These are phyloP conservation scores for Amblyornis subalaris DNA, from an alignment of 2,113 vertebrate genomes.

Conservation along the genomic window DNA sequence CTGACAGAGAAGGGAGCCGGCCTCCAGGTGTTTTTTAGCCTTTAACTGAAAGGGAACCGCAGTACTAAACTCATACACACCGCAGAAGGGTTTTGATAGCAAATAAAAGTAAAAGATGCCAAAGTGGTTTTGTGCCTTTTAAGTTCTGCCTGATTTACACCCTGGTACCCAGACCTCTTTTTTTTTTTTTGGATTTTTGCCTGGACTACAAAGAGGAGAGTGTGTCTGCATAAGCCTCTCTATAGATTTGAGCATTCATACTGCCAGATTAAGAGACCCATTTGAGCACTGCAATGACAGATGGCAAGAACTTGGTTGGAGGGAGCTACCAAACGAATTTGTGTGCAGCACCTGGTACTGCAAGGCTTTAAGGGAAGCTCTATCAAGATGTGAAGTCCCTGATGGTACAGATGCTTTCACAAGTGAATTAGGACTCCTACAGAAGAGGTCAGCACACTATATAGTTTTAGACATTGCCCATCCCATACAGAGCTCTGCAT, in stretches of 20 bases:
- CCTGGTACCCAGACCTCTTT: background rate
- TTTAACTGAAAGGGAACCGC: background rate
- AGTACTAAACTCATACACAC: background rate
- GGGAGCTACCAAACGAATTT: constrained; percentile 48
- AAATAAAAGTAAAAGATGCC: background rate
- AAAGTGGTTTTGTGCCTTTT: background rate
- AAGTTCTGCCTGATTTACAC: background rate
- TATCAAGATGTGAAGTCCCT: background rate
- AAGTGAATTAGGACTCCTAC: background rate
- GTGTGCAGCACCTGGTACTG: constrained; percentile 18
- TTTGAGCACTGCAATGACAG: constrained; percentile 37
- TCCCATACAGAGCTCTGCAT: background rate
- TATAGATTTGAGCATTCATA: background rate
- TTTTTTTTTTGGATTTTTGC: background rate
- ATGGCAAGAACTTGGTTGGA: constrained; percentile 55
- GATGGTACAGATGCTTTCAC: background rate
- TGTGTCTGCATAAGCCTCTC: background rate
- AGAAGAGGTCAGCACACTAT: background rate
- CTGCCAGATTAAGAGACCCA: background rate
- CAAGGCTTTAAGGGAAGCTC: constrained; percentile 11
- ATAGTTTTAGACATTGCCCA: background rate
- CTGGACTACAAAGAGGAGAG: background rate
- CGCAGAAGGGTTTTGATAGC: background rate
- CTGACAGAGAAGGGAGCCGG: background rate
- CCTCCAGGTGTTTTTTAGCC: background rate